These are phyloP conservation scores for Urechis unicinctus DNA, from an alignment of 2,888 invertebrate species.

Conservation along the genomic window DNA sequence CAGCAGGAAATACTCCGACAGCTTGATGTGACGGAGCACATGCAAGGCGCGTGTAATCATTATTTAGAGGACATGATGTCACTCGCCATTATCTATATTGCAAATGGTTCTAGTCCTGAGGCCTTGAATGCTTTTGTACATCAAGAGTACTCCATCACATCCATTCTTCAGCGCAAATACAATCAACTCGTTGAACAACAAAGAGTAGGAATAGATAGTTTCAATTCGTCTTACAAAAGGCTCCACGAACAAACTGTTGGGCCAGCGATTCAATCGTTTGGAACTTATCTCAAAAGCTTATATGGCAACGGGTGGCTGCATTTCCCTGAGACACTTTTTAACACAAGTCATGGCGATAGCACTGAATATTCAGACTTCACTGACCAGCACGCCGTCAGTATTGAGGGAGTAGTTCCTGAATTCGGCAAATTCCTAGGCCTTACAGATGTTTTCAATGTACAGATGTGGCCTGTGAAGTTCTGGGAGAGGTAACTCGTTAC, in stretches of 20 bases:
- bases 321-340: neutral
- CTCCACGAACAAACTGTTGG: neutral
- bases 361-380: too few relatives aligned
- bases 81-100: slow-evolving; percentile 9
- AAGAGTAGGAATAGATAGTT: neutral
- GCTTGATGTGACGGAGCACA: slow-evolving; percentile 8
- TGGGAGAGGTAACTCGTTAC: slow-evolving; percentile 14
- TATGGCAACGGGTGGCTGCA: neutral
- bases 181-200: neutral
- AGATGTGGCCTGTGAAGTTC: slow-evolving; percentile 11
- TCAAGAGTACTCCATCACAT: neutral
- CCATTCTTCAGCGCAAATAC: neutral
- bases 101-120: slow-evolving; percentile 4
- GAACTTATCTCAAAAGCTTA: neutral
- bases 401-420: neutral
- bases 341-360: neutral
- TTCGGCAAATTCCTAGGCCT: slow-evolving; percentile 10
- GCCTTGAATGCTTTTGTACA: neutral
- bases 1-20: slow-evolving; percentile 13
- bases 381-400: too few relatives aligned
- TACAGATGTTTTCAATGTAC: slow-evolving; percentile 11
- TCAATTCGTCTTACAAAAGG: neutral
- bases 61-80: slow-evolving; percentile 18
- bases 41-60: slow-evolving; percentile 17
- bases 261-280: neutral